Base-by-base conservation (phyloP, 2,888 invertebrate species). In the Cephus pygmeus region DNA sequence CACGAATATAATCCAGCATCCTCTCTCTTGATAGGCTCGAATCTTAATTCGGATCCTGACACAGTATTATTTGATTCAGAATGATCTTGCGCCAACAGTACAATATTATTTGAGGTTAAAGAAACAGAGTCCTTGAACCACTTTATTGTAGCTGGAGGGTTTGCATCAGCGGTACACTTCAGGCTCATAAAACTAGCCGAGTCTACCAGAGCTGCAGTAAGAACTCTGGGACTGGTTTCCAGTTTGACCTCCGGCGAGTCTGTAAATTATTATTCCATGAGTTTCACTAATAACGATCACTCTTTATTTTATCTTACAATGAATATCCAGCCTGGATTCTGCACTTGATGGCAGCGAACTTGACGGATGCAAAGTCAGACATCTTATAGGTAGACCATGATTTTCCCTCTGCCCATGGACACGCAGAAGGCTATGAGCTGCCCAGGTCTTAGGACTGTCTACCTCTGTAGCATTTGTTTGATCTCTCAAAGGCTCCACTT, bases 391-490 rank as follows among this genome's bases (percentile, higher is more conserved):
- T 81, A 95, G 93, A 15, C 96, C 96, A 90, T 97, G 97, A 68
- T 96, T 95, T 34, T 96, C 95, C 86, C 97, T 94, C 83, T 95
- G 95, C 76, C 97, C 97, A n/a, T 95, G 95, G 82, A 97, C 93
- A 89, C 96, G 96, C 12, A 98, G 93, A n/a, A 96, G 95, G 0
- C 97, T 97, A 73, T 96, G 93, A 3, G 97, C 96, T 75, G 96
- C 95, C 97, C 97, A 98, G 73, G 97, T 97, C 86, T 96, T 93
- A 1, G 95, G 95, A 89, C 96, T 94, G 91, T 97, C 97, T 85
- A 96, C 94, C 91, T 98, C 97, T 0, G 97, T 96, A 4, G 94
- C 94, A 91, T 97, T 98, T 71, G 95, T 96, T 91, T 97, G 97
- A 40, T 89, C 87, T 40, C 85, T 84, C 71, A 87, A 75, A 9